A percentile compares a stretch with the other conserved stretches of the same genome.
These are phyloP conservation scores for Crotalus horridus DNA, from an alignment of 2,113 vertebrate species.

Conservation along the genomic window DNA sequence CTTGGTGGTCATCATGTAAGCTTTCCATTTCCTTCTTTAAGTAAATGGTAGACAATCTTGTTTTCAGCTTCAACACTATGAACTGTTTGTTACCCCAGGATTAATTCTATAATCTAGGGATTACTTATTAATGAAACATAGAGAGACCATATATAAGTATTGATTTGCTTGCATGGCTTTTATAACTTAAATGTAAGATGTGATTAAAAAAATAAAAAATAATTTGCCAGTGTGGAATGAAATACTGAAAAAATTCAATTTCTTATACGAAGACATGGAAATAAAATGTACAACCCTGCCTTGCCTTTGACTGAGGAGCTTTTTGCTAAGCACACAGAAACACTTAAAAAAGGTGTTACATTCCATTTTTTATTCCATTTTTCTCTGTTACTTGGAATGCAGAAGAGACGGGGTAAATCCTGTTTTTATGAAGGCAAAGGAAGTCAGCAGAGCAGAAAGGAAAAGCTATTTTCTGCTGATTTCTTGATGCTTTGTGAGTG, in stretches of 20 bases:
- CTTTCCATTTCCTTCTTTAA: constrained; percentile 12
- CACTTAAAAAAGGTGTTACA: background rate
- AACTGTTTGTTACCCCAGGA: background rate
- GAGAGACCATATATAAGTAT: background rate
- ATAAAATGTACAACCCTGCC: background rate
- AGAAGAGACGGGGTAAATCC: background rate
- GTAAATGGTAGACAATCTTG: background rate
- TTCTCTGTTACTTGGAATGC: background rate
- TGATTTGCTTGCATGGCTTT: background rate
- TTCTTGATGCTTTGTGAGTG: background rate
- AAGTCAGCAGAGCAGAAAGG: background rate
- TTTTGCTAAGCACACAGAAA: background rate
- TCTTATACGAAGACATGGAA: background rate
- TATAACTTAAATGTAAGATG: background rate
- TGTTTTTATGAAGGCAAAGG: background rate
- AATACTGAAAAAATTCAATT: background rate
- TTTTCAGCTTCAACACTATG: background rate
- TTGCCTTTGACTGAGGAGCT: background rate
- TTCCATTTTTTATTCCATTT: background rate
- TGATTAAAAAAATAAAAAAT: background rate
- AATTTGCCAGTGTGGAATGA: background rate
- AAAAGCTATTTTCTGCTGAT: background rate
- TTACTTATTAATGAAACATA: constrained; percentile 9
- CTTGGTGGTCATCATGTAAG: background rate
- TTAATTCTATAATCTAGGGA: constrained; percentile 14